phyloP scores from a whole-genome alignment of 2,888 invertebrate species.

The Plagodis pulveraria region DNA sequence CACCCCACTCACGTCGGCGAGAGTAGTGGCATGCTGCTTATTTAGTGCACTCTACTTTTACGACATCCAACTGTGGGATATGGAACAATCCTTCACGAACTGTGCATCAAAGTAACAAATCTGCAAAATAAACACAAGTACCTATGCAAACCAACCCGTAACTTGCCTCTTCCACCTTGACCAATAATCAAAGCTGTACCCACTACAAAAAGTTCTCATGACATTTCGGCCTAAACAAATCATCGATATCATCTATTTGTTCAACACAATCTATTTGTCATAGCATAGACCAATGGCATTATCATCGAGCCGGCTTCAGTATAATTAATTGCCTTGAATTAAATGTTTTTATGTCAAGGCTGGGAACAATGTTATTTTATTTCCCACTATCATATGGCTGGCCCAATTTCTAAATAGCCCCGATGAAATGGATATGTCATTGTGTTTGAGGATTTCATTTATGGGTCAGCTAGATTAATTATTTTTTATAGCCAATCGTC shows the following conservation, averaged over 20 bases:
- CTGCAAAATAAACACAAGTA: too few relatives aligned
- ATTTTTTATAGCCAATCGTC: conserved; percentile 10
- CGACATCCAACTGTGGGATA: too few relatives aligned
- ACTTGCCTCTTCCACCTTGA: conserved; percentile 4
- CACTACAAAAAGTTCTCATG: conserved; percentile 16
- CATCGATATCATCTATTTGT: conserved; percentile 33
- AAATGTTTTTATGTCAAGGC: conserved; percentile 82
- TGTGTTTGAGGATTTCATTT: conserved; percentile 30
- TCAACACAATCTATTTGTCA: conserved; percentile 52
- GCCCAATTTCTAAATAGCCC: conserved; percentile 58
- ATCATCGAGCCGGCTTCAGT: conserved; percentile 62
- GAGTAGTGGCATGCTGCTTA: too few relatives aligned
- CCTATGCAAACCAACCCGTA: neutral
- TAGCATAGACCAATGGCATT: conserved; percentile 61
- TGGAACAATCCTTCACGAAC: too few relatives aligned
- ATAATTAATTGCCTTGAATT: conserved; percentile 75
- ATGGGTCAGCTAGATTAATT: conserved; percentile 16
- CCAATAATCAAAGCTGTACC: conserved; percentile 3
- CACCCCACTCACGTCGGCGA: too few relatives aligned
- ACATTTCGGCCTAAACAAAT: conserved; percentile 28
- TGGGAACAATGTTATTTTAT: conserved; percentile 58
- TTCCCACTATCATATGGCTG: conserved; percentile 55
- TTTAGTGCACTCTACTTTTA: too few relatives aligned
- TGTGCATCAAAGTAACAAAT: too few relatives aligned
- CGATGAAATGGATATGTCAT: conserved; percentile 27